phyloP scores from a whole-genome alignment of 2,888 invertebrate genomes.

The Amphipoea oculea region DNA sequence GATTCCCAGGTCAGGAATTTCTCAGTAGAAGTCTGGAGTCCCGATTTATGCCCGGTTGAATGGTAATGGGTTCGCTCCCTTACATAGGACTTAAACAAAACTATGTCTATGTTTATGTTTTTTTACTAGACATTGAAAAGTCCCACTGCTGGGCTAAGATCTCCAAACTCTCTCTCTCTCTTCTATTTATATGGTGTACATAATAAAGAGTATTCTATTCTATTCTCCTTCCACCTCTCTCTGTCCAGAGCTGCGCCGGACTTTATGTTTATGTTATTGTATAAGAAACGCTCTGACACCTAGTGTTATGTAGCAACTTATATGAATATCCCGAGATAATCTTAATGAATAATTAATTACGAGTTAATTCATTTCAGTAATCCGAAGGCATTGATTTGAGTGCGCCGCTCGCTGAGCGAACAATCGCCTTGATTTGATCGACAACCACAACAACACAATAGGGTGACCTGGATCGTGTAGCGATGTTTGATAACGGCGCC shows the following conservation, averaged over 20 bases:
- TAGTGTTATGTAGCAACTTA: background rate
- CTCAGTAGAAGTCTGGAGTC: no score
- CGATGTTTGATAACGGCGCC: constrained; percentile 64
- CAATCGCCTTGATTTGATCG: constrained; percentile 61
- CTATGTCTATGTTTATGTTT: background rate
- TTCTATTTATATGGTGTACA: no score
- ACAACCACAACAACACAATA: constrained; percentile 47
- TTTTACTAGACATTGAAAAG: no score
- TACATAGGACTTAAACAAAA: background rate
- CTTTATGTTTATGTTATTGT: background rate
- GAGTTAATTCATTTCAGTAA: constrained; percentile 38
- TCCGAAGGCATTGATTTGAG: constrained; percentile 51
- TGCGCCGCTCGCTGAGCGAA: constrained; percentile 32
- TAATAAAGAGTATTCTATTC: no score
- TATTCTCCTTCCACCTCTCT: no score
- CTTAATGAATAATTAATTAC: constrained; percentile 49
- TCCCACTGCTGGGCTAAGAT: no score
- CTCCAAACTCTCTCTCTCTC: no score
- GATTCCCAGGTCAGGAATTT: background rate
- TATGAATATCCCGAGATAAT: constrained; percentile 16
- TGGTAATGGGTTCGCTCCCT: background rate
- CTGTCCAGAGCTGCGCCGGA: no score
- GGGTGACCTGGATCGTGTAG: constrained; percentile 57
- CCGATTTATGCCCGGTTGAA: background rate
- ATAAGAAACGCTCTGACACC: background rate